Conservation (phyloP, 2,888 invertebrate genomes). For the Lasioglossum zephyrum region DNA sequence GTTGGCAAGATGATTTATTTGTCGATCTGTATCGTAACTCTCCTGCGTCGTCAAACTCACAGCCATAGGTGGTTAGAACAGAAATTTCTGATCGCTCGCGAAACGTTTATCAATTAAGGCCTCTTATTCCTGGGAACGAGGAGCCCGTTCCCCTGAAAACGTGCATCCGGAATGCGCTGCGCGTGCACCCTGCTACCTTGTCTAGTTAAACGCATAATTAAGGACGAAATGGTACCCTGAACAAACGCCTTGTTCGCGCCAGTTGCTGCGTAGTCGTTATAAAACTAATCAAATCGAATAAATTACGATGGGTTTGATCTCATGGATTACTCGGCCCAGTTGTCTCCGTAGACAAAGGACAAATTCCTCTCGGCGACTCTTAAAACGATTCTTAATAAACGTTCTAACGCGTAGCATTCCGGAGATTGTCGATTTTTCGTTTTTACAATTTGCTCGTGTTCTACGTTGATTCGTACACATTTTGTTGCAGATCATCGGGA, state of each 20-base stretch:
- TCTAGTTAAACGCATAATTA: slow-evolving; percentile 20
- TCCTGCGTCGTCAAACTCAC: slow-evolving; percentile 72
- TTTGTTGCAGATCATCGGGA: background rate
- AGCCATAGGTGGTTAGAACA: slow-evolving; percentile 69
- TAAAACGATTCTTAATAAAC: background rate
- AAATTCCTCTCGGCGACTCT: background rate
- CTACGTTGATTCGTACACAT: slow-evolving; percentile 9
- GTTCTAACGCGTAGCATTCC: background rate
- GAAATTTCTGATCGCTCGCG: slow-evolving; percentile 45
- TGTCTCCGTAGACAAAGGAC: background rate
- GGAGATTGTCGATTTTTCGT: background rate
- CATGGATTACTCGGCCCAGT: slow-evolving; percentile 37
- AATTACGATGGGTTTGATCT: slow-evolving; percentile 68
- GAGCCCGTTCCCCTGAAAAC: background rate
- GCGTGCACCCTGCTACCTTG: background rate
- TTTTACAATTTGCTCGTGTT: slow-evolving; percentile 8
- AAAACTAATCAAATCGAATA: slow-evolving; percentile 72
- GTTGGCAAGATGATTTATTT: slow-evolving; percentile 75
- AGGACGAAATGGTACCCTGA: slow-evolving; percentile 68
- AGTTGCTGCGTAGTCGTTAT: slow-evolving; percentile 41
- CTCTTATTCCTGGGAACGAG: slow-evolving; percentile 40
- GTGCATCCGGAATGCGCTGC: background rate
- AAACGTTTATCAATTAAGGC: slow-evolving; percentile 60
- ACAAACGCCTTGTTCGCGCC: slow-evolving; percentile 52
- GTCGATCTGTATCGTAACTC: slow-evolving; percentile 37